phyloP scores from a whole-genome alignment of 1,140 invertebrate genomes.

The Dendroctonus valens region DNA sequence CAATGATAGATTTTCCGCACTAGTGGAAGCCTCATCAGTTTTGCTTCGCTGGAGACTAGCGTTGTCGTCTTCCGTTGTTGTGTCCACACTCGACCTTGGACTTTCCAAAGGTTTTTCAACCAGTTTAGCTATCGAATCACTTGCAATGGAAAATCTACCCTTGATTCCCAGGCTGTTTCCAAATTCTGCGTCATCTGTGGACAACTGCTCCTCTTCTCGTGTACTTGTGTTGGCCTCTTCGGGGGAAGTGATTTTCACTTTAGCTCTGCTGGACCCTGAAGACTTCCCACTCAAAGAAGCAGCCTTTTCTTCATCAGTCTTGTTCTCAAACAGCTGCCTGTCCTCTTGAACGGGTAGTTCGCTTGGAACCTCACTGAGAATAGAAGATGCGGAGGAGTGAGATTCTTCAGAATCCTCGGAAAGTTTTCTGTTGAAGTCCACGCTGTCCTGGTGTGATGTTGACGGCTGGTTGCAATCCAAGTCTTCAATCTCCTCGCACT shows the following conservation, averaged over 20 bases:
- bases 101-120: constrained; percentile 19
- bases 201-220: neutral
- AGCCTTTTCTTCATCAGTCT: constrained; percentile 32
- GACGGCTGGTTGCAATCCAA: too few species aligned
- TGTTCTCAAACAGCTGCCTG: constrained; percentile 23
- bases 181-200: neutral
- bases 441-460: too few species aligned
- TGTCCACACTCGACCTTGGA: constrained; percentile 25
- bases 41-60: too few species aligned
- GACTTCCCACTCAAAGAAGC: constrained; percentile 14
- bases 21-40: neutral
- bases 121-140: neutral
- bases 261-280: neutral
- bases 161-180: constrained; percentile 3
- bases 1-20: neutral
- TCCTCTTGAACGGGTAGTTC: neutral
- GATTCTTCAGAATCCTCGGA: neutral
- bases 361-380: neutral
- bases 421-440: neutral
- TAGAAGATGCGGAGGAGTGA: neutral
- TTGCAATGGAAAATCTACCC: constrained; percentile 4
- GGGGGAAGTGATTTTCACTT: neutral
- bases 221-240: neutral
- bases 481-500: too few species aligned
- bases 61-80: too few species aligned